phyloP scores from a whole-genome alignment of 1,140 invertebrate species.

The Drosophila sp. region DNA sequence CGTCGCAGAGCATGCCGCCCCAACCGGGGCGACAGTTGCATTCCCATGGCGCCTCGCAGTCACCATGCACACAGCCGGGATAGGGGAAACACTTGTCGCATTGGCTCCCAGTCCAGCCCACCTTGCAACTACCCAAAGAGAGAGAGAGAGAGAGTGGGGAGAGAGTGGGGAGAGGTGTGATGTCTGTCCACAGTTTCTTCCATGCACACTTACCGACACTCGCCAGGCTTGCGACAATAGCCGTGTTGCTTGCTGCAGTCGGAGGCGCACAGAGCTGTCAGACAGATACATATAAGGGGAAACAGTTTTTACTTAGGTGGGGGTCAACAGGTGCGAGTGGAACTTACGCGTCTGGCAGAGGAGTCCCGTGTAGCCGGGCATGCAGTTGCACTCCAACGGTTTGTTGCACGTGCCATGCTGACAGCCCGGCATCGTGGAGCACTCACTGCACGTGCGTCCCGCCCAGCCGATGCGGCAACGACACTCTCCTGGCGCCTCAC shows the following conservation, averaged over 20 bases:
- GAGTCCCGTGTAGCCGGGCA: slow-evolving; percentile 93
- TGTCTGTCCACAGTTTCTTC: background rate
- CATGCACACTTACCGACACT: slow-evolving; percentile 81
- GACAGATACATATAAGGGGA: slow-evolving; percentile 3
- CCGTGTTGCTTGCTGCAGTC: slow-evolving; percentile 93
- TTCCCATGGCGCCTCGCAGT: slow-evolving; percentile 93
- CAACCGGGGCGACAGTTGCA: slow-evolving; percentile 93
- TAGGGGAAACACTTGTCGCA: slow-evolving; percentile 93
- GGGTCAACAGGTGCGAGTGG: background rate
- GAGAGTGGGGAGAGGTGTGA: background rate
- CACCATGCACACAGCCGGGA: slow-evolving; percentile 93
- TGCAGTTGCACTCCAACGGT: slow-evolving; percentile 92
- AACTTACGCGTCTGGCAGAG: slow-evolving; percentile 93
- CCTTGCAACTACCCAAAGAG: slow-evolving; percentile 87
- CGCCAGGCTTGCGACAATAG: slow-evolving; percentile 92
- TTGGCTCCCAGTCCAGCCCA: slow-evolving; percentile 92
- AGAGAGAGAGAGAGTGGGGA: background rate
- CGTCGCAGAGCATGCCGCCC: slow-evolving; percentile 94
- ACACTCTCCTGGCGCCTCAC: slow-evolving; percentile 91
- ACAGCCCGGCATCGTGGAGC: slow-evolving; percentile 91
- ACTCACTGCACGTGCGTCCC: slow-evolving; percentile 91
- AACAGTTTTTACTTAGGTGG: background rate
- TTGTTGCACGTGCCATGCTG: slow-evolving; percentile 92
- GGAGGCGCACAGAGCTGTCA: slow-evolving; percentile 90
- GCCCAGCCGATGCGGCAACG: slow-evolving; percentile 92